These are phyloP conservation scores for Leucoptera coffeella DNA, from an alignment of 2,888 invertebrate genomes.

Conservation along the genomic window DNA sequence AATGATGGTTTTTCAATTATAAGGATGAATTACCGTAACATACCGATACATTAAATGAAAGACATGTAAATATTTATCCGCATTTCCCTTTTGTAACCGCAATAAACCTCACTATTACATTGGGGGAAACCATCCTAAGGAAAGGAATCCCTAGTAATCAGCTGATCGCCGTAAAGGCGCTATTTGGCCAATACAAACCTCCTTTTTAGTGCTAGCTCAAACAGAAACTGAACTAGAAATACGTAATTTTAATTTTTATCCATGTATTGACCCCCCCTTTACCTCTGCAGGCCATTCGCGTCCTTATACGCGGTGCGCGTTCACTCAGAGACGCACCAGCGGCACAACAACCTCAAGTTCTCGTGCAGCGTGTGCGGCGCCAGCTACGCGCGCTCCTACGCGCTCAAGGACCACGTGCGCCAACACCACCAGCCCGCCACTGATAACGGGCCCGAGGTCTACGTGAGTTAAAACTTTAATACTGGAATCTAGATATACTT, in stretches of 20 bases:
- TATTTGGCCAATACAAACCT: too few relatives aligned
- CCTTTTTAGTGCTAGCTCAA: too few relatives aligned
- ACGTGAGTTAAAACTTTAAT: slow-evolving; percentile 5
- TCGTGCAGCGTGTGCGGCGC: slow-evolving; percentile 69
- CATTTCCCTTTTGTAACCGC: too few relatives aligned
- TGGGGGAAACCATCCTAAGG: too few relatives aligned
- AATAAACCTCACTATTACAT: too few relatives aligned
- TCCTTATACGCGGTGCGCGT: slow-evolving; percentile 70
- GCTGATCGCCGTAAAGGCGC: too few relatives aligned
- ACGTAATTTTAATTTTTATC: not conserved
- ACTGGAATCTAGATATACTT: too few relatives aligned
- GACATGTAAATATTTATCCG: too few relatives aligned
- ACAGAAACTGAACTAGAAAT: not conserved
- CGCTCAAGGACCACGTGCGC: slow-evolving; percentile 66
- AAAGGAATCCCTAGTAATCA: too few relatives aligned
- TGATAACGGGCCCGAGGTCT: slow-evolving; percentile 9
- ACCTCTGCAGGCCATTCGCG: slow-evolving; percentile 62
- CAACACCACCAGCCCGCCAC: slow-evolving; percentile 49
- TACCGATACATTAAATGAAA: too few relatives aligned
- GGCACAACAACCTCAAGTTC: slow-evolving; percentile 64
- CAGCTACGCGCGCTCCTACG: slow-evolving; percentile 68
- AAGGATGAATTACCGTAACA: too few relatives aligned
- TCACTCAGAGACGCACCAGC: slow-evolving; percentile 69
- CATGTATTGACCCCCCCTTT: slow-evolving; percentile 1
- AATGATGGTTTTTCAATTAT: too few relatives aligned